These are phyloP conservation scores for Tetrax tetrax DNA, from an alignment of 2,113 vertebrate species.

Conservation along the genomic window DNA sequence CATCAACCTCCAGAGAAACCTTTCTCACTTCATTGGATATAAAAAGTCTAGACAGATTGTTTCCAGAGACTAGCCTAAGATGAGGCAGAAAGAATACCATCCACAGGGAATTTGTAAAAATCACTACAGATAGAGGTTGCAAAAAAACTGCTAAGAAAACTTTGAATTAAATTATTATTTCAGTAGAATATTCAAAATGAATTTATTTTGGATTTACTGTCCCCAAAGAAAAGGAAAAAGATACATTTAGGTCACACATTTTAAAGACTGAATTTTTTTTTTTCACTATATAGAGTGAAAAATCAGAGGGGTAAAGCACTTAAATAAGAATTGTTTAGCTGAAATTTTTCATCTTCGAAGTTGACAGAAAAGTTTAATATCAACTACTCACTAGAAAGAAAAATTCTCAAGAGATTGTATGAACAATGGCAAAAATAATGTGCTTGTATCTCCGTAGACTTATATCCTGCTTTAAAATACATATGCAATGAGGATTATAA, in stretches of 20 bases:
- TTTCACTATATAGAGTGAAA: not conserved
- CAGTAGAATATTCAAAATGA: not conserved
- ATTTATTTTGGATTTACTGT: not conserved
- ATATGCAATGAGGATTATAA: not conserved
- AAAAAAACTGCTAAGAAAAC: not conserved
- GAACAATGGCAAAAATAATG: not conserved
- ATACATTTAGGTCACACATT: not conserved
- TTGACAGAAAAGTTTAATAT: not conserved
- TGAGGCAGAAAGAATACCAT: not conserved
- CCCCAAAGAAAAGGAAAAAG: not conserved
- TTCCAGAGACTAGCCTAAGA: conserved; percentile 10
- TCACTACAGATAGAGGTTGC: not conserved
- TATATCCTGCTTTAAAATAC: conserved; percentile 26
- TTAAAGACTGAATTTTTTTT: not conserved
- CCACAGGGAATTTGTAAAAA: not conserved
- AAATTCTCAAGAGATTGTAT: not conserved
- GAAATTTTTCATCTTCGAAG: not conserved
- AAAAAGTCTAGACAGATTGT: conserved; percentile 13
- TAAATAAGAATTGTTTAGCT: not conserved
- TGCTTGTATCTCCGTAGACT: not conserved
- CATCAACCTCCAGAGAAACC: not conserved
- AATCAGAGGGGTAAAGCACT: not conserved
- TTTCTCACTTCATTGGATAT: not conserved
- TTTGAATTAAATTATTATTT: not conserved
- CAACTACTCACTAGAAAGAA: not conserved